phyloP scores from a whole-genome alignment of 2,888 invertebrate species.

The Philereme vetulata region DNA sequence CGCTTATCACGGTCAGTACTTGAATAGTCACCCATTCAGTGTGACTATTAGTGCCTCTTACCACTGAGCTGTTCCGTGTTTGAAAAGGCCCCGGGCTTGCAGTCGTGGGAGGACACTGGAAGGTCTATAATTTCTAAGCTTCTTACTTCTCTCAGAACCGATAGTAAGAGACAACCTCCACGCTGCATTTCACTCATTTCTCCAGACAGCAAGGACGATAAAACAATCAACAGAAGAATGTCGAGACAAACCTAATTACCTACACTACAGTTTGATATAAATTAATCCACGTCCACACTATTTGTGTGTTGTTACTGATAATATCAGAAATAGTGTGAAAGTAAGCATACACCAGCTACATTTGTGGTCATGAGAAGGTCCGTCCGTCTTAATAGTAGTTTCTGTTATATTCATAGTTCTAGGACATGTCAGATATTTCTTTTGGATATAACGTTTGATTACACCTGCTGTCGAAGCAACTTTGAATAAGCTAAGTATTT shows the following conservation, averaged over 20 bases:
- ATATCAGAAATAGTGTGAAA: conserved; percentile 2
- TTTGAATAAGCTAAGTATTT: too few relatives aligned
- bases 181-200: conserved; percentile 23
- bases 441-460: too few relatives aligned
- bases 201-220: conserved; percentile 29
- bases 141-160: not conserved
- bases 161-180: conserved; percentile 5
- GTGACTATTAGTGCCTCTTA: too few relatives aligned
- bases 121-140: too few relatives aligned
- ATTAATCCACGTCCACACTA: conserved; percentile 20
- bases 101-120: too few relatives aligned
- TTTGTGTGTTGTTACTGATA: conserved; percentile 22
- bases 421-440: too few relatives aligned
- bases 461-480: too few relatives aligned
- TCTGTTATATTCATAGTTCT: not conserved
- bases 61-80: too few relatives aligned
- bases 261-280: conserved; percentile 28
- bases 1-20: too few relatives aligned
- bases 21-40: too few relatives aligned
- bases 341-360: conserved; percentile 1
- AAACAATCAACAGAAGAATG: conserved; percentile 30
- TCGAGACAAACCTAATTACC: conserved; percentile 40
- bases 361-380: not conserved
- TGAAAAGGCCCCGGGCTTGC: too few relatives aligned
- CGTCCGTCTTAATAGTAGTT: not conserved